Conservation (phyloP, 2,797 vertebrate species). For the Tauraco hartlaubi region DNA sequence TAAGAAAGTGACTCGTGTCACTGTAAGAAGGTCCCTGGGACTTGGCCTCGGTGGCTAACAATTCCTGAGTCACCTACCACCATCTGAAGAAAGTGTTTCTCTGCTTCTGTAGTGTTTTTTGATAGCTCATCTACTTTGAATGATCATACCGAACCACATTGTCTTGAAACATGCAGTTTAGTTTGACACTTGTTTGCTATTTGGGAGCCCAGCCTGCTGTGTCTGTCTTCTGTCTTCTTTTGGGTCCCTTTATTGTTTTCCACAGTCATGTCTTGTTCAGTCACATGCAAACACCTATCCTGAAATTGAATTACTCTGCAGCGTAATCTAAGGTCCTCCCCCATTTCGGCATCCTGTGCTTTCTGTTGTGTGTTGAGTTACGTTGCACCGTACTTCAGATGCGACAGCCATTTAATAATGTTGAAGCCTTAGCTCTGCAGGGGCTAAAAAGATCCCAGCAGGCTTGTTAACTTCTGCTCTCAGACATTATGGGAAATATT, state of each 20-base stretch:
- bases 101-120: not conserved
- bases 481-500: conserved; percentile 81
- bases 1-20: not conserved
- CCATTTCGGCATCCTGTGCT: conserved; percentile 62
- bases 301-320: conserved; percentile 68
- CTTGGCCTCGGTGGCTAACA: not conserved
- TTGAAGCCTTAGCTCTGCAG: conserved; percentile 82
- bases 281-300: conserved; percentile 72
- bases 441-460: conserved; percentile 83
- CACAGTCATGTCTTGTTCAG: conserved; percentile 9
- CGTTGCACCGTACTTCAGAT: conserved; percentile 73
- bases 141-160: not conserved
- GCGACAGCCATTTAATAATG: conserved; percentile 82
- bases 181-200: not conserved
- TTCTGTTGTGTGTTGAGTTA: conserved; percentile 77
- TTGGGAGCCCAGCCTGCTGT: not conserved
- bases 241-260: conserved; percentile 18
- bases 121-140: not conserved
- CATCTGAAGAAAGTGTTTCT: not conserved
- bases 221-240: conserved; percentile 35
- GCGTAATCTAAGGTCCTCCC: conserved; percentile 54
- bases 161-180: not conserved
- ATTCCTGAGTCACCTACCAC: not conserved
- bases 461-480: conserved; percentile 83
- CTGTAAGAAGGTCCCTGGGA: not conserved